Percentiles rank a stretch among this genome's conserved stretches.
phyloP scores from a whole-genome alignment of 2,888 invertebrate species.

The Trissolcus brochymenae region DNA sequence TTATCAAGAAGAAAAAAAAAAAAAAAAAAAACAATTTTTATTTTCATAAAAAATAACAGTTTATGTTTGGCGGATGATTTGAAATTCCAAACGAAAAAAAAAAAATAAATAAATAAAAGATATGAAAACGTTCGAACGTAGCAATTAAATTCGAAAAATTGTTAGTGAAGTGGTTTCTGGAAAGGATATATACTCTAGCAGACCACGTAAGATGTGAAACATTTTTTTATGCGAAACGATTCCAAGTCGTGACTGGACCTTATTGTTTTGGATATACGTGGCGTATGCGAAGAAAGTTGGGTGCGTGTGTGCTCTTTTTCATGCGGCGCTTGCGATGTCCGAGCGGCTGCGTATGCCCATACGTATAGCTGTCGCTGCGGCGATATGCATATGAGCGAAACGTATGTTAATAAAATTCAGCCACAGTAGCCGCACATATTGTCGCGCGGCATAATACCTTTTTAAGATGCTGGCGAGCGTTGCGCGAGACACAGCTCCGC shows the following conservation, averaged over 20 bases:
- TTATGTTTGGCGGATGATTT: background rate
- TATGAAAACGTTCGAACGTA: conserved; percentile 8
- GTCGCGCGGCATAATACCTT: conserved; percentile 56
- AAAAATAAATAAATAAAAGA: background rate
- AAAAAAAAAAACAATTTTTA: too few relatives aligned
- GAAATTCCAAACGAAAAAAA: background rate
- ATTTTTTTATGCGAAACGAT: conserved; percentile 44
- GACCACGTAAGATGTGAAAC: conserved; percentile 62
- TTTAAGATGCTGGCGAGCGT: conserved; percentile 55
- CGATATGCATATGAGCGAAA: conserved; percentile 65
- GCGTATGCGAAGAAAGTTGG: conserved; percentile 53
- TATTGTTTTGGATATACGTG: conserved; percentile 63
- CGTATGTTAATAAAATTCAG: conserved; percentile 68
- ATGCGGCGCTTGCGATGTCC: conserved; percentile 56
- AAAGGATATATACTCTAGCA: conserved; percentile 31
- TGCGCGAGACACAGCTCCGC: conserved; percentile 45
- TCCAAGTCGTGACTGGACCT: conserved; percentile 57
- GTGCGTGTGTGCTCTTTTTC: conserved; percentile 59
- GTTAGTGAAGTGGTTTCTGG: conserved; percentile 2
- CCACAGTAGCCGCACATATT: conserved; percentile 58
- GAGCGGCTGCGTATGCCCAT: conserved; percentile 14
- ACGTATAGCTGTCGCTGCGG: conserved; percentile 58
- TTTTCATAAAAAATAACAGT: background rate
- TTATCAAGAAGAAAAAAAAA: conserved; percentile 28
- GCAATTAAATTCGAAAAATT: conserved; percentile 21